Conservation (phyloP, 2,888 invertebrate species). For the Hirtodrosophila confusa region DNA sequence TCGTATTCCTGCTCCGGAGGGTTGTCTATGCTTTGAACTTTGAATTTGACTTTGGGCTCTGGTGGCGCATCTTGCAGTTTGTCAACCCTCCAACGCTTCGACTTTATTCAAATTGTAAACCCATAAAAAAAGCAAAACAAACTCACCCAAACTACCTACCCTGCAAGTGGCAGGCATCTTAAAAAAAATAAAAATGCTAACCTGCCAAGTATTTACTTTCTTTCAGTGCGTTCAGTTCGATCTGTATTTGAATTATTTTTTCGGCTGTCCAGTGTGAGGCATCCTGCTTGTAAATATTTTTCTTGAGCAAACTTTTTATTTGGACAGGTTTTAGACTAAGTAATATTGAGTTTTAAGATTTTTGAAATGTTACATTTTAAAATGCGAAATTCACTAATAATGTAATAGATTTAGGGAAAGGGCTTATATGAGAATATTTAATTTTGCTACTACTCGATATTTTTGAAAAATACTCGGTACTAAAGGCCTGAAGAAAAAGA, state of each 20-base stretch:
- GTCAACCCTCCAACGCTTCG: constrained; percentile 62
- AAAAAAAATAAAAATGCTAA: constrained; percentile 23
- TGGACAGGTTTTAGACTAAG: background rate
- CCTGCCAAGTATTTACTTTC: constrained; percentile 60
- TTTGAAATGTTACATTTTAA: no score
- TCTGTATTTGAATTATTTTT: constrained; percentile 59
- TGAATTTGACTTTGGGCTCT: constrained; percentile 49
- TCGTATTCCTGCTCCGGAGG: constrained; percentile 25
- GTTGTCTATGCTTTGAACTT: constrained; percentile 57
- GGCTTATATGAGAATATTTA: no score
- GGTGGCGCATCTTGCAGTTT: constrained; percentile 56
- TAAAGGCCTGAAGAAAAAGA: no score
- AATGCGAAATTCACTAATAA: no score
- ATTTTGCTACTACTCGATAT: no score
- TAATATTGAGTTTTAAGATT: constrained; percentile 5
- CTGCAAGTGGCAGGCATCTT: constrained; percentile 9
- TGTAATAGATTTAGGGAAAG: no score
- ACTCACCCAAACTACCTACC: constrained; percentile 41
- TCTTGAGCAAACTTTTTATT: constrained; percentile 32
- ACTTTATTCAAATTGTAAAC: constrained; percentile 51
- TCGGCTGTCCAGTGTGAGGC: constrained; percentile 41
- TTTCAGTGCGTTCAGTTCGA: constrained; percentile 72
- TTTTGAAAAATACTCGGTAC: no score
- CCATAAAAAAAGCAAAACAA: constrained; percentile 53
- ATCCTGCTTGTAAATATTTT: constrained; percentile 65